These are phyloP conservation scores for Trematomus loennbergii DNA, from an alignment of 2,113 vertebrate genomes.

Conservation along the genomic window DNA sequence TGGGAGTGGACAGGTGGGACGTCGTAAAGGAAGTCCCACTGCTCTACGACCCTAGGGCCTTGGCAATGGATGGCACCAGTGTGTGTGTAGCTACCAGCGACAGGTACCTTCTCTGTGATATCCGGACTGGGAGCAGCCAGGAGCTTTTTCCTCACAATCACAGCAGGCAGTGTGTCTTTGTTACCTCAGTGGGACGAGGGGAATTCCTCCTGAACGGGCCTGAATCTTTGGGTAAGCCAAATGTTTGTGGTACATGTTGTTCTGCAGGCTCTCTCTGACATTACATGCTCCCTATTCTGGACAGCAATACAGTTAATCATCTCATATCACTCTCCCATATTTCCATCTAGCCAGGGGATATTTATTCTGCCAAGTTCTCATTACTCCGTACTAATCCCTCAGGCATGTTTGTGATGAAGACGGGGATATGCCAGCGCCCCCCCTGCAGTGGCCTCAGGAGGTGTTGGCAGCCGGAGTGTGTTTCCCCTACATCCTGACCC, in stretches of 20 bases:
- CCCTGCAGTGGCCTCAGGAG: constrained; percentile 75
- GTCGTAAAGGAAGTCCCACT: constrained; percentile 74
- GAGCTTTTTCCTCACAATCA: constrained; percentile 77
- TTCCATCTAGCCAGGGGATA: constrained; percentile 36
- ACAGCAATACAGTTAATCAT: constrained; percentile 15
- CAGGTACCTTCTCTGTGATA: constrained; percentile 77
- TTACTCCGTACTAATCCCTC: constrained; percentile 35
- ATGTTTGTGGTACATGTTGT: neutral
- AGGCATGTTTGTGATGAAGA: constrained; percentile 83
- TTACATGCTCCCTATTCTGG: neutral
- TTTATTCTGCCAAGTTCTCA: constrained; percentile 53
- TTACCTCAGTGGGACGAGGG: constrained; percentile 61
- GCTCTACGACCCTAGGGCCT: constrained; percentile 70
- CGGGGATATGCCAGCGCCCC: constrained; percentile 76
- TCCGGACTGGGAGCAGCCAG: constrained; percentile 53
- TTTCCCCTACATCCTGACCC: constrained; percentile 76
- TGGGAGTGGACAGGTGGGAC: constrained; percentile 80
- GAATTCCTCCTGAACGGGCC: constrained; percentile 81
- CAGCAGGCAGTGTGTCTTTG: constrained; percentile 60
- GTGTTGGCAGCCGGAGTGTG: constrained; percentile 71
- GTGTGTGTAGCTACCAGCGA: constrained; percentile 76
- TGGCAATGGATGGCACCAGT: constrained; percentile 65
- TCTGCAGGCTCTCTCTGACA: neutral
- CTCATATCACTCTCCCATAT: constrained; percentile 20
- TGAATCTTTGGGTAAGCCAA: constrained; percentile 76